Conservation (phyloP, 2,888 invertebrate species). For the Luperina nickerlii region DNA sequence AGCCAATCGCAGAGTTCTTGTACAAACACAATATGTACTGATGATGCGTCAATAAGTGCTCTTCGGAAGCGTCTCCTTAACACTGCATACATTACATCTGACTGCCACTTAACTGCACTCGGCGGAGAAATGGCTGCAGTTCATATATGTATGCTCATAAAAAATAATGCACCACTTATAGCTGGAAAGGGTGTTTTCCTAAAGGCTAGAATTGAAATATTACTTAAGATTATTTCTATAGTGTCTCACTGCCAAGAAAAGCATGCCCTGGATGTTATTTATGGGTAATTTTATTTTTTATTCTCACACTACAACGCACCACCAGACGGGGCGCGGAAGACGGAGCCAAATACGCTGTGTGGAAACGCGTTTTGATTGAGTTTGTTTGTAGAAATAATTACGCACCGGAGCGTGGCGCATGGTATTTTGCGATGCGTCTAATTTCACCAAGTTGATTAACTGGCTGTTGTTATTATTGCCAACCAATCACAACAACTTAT, state of each 20-base stretch:
- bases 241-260: not conserved
- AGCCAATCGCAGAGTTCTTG: slow-evolving; percentile 7
- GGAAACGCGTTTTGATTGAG: not conserved
- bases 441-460: not conserved
- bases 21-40: slow-evolving; percentile 4
- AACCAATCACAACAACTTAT: not conserved
- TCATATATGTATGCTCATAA: slow-evolving; percentile 8
- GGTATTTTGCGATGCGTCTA: not conserved
- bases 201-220: not conserved
- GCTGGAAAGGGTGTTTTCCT: not conserved
- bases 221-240: not conserved
- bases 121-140: slow-evolving; percentile 16
- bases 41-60: slow-evolving; percentile 26
- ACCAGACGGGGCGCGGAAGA: too few relatives aligned
- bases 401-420: not conserved
- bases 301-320: too few relatives aligned
- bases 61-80: slow-evolving; percentile 28
- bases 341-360: not conserved
- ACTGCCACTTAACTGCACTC: slow-evolving; percentile 38
- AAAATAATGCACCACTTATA: slow-evolving; percentile 5
- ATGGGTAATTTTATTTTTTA: not conserved
- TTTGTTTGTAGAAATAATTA: not conserved
- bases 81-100: slow-evolving; percentile 35
- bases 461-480: not conserved
- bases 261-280: not conserved